Evolutionary conservation across 2,888 invertebrate genomes (phyloP).

Genomic region (Macrophya alboannulata): DNA sequence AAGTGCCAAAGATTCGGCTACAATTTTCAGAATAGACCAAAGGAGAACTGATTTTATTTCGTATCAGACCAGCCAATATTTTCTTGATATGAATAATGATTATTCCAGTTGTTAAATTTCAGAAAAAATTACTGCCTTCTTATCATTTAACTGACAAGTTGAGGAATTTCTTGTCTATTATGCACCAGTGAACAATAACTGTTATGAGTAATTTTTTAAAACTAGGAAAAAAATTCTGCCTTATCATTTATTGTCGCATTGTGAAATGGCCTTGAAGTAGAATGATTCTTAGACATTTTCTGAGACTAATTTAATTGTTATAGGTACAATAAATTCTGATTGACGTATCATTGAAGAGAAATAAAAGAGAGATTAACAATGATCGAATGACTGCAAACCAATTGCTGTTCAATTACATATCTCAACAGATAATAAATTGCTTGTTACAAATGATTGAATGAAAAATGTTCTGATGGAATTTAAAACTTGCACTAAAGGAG

Average conservation of each 20-base stretch:
- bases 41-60: not conserved
- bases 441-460: not conserved
- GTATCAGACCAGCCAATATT: not conserved
- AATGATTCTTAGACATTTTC: not conserved
- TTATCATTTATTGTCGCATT: not conserved
- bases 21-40: not conserved
- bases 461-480: not conserved
- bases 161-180: not conserved
- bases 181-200: not conserved
- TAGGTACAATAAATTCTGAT: not conserved
- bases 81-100: not conserved
- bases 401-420: slow-evolving; percentile 14
- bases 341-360: not conserved
- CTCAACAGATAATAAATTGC: not conserved
- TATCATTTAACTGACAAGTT: not conserved
- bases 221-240: no score
- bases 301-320: not conserved
- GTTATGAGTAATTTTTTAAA: no score
- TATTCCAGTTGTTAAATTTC: not conserved
- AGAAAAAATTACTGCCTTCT: not conserved
- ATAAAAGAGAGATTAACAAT: not conserved
- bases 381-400: not conserved
- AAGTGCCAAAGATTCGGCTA: not conserved
- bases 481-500: not conserved
- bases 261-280: not conserved